phyloP scores from a whole-genome alignment of 2,113 vertebrate genomes.

The Chrysemys picta region DNA sequence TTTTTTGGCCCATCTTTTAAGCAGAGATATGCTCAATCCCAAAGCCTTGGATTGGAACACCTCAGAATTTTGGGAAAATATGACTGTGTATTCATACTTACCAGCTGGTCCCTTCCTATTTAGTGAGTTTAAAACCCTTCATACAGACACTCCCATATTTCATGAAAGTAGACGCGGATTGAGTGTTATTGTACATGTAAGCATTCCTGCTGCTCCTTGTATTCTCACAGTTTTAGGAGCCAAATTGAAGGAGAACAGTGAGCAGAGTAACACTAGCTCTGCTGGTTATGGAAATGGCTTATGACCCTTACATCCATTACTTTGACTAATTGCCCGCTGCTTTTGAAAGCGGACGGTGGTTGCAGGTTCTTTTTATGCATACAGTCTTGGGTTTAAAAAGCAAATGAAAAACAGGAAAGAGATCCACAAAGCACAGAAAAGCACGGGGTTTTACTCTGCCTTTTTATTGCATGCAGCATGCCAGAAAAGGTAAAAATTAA shows the following conservation, averaged over 20 bases:
- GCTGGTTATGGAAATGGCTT: neutral
- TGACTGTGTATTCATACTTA: neutral
- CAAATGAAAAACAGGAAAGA: neutral
- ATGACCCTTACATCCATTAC: neutral
- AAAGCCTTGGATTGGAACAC: neutral
- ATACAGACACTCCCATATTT: neutral
- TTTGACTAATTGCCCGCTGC: neutral
- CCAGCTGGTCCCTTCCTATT: neutral
- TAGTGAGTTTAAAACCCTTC: neutral
- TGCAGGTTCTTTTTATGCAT: neutral
- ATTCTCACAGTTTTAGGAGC: neutral
- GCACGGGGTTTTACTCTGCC: neutral
- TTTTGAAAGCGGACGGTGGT: neutral
- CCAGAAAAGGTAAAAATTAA: neutral
- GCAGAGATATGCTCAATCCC: neutral
- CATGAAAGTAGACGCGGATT: neutral
- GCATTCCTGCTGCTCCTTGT: neutral
- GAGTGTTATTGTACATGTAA: neutral
- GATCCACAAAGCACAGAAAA: neutral
- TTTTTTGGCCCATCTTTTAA: neutral
- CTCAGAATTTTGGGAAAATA: neutral
- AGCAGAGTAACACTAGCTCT: constrained; percentile 8
- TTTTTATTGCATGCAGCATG: neutral
- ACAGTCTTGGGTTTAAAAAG: rapidly evolving
- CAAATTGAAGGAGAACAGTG: neutral